Conservation (phyloP, 2,113 vertebrate genomes). For the Ctenodactylus gundi region DNA sequence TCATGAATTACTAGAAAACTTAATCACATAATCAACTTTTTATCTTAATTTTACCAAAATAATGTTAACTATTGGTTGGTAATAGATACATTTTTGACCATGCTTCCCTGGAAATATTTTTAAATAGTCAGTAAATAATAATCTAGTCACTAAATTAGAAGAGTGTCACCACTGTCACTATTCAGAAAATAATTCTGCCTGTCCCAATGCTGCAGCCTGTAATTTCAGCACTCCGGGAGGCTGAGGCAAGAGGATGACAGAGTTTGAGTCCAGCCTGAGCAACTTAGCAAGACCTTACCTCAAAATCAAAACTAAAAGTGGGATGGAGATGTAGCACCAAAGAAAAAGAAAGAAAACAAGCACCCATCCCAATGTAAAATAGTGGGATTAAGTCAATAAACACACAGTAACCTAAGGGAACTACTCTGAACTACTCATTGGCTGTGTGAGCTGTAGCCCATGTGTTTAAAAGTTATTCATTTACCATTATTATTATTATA, state of each 20-base stretch:
- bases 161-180: not conserved
- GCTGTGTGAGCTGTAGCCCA: not conserved
- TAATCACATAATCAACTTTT: not conserved
- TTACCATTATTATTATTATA: not conserved
- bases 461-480: not conserved
- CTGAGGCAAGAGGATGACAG: too few species aligned
- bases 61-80: not conserved
- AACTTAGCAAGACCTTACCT: too few species aligned
- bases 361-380: not conserved
- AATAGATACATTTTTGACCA: not conserved
- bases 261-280: too few species aligned
- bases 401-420: too few species aligned
- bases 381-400: not conserved
- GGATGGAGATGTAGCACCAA: too few species aligned
- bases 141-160: not conserved
- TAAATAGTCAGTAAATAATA: not conserved
- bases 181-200: not conserved
- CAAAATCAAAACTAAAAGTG: too few species aligned
- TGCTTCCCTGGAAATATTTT: slow-evolving; percentile 1
- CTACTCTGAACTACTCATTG: not conserved
- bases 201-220: too few species aligned
- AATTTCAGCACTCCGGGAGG: too few species aligned
- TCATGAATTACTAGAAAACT: not conserved
- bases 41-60: slow-evolving; percentile 1
- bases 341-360: too few species aligned